These are phyloP conservation scores for Pungitius pungitius DNA, from an alignment of 2,113 vertebrate species.

Conservation along the genomic window DNA sequence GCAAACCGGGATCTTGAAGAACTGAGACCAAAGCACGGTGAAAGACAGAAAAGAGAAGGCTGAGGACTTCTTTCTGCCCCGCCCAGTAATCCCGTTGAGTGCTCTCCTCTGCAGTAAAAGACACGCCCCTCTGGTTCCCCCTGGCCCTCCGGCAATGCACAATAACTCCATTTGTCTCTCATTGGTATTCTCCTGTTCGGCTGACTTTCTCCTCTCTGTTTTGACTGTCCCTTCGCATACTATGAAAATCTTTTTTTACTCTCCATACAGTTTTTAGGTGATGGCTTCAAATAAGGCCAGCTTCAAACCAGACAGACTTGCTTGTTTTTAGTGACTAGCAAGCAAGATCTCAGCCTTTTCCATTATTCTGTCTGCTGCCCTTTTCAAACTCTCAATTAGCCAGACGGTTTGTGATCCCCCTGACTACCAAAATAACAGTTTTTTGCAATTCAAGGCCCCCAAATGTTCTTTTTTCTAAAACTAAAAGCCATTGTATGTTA, in stretches of 20 bases:
- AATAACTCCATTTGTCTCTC: slow-evolving; percentile 69
- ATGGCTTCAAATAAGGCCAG: too few species aligned
- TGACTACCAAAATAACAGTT: slow-evolving; percentile 37
- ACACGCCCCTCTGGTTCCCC: slow-evolving; percentile 54
- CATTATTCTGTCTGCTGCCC: slow-evolving; percentile 36
- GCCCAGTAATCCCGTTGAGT: slow-evolving; percentile 79
- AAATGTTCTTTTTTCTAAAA: slow-evolving; percentile 9
- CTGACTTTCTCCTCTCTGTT: slow-evolving; percentile 54
- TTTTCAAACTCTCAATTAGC: slow-evolving; percentile 60
- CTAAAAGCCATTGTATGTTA: slow-evolving; percentile 1
- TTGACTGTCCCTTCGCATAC: slow-evolving; percentile 18
- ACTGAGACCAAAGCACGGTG: slow-evolving; percentile 19
- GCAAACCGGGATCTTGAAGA: slow-evolving; percentile 3
- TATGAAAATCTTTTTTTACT: background rate
- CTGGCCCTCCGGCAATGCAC: slow-evolving; percentile 48
- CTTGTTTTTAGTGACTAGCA: slow-evolving; percentile 16
- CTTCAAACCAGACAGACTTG: background rate
- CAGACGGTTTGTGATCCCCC: slow-evolving; percentile 58
- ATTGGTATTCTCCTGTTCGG: slow-evolving; percentile 70
- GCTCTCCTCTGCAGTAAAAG: slow-evolving; percentile 69
- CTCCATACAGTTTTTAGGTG: background rate
- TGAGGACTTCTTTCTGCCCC: slow-evolving; percentile 51
- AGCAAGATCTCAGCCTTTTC: slow-evolving; percentile 24
- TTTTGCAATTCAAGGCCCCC: slow-evolving; percentile 21
- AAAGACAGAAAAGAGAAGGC: slow-evolving; percentile 30